phyloP scores from a whole-genome alignment of 1,140 invertebrate species.

The Pomacea maculata region DNA sequence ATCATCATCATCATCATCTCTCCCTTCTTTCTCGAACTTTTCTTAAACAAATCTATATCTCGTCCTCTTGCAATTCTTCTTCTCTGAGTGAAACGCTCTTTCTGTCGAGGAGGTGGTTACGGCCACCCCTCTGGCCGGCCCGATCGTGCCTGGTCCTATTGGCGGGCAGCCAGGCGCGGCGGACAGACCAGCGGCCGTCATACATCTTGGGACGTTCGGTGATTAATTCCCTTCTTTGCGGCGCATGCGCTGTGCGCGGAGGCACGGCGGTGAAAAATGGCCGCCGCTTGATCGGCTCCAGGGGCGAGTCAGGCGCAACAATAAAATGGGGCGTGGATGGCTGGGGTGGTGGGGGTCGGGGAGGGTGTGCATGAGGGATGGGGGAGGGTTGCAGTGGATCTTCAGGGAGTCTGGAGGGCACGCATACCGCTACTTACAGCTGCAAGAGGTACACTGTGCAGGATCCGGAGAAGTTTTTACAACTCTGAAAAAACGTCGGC shows the following conservation, averaged over 20 bases:
- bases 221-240: background rate
- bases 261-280: conserved; percentile 1
- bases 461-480: background rate
- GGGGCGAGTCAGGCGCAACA: conserved; percentile 1
- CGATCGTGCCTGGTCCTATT: background rate
- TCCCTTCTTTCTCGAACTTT: background rate
- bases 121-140: background rate
- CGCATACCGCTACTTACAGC: background rate
- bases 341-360: background rate
- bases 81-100: background rate
- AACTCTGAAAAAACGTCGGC: background rate
- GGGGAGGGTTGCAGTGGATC: background rate
- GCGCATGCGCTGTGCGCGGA: background rate
- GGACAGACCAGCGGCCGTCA: background rate
- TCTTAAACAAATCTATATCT: background rate
- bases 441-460: background rate
- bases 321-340: background rate
- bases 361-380: background rate
- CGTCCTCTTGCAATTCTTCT: background rate
- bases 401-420: background rate
- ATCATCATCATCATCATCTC: too few relatives aligned
- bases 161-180: background rate
- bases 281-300: conserved; percentile 3
- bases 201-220: conserved; percentile 1
- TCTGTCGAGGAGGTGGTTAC: background rate